Conservation (phyloP, 1,140 invertebrate species). For the Drosophila triauraria region DNA sequence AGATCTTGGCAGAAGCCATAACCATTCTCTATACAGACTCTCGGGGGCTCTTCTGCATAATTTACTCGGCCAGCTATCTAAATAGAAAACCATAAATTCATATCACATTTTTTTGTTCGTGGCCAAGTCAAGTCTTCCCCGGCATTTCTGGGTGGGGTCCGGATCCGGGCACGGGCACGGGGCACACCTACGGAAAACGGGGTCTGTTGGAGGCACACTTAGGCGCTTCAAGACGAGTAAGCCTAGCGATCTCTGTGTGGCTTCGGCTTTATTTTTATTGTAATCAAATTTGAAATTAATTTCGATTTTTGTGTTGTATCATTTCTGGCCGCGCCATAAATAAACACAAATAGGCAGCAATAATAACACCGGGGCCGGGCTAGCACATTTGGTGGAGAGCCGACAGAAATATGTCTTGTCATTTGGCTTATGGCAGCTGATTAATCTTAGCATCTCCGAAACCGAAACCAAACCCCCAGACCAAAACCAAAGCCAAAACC, state of each 20-base stretch:
- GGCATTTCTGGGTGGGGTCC: slow-evolving; percentile 63
- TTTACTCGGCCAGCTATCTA: slow-evolving; percentile 53
- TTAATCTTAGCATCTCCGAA: slow-evolving; percentile 80
- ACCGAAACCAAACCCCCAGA: slow-evolving; percentile 34
- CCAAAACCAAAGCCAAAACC: slow-evolving; percentile 10
- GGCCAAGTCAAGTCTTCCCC: slow-evolving; percentile 47
- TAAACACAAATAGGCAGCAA: slow-evolving; percentile 71
- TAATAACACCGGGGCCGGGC: slow-evolving; percentile 62
- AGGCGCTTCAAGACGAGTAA: slow-evolving; percentile 38
- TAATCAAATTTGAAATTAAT: slow-evolving; percentile 82
- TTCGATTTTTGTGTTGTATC: slow-evolving; percentile 59
- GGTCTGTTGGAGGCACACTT: slow-evolving; percentile 43
- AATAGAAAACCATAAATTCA: slow-evolving; percentile 79
- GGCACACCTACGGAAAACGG: slow-evolving; percentile 45
- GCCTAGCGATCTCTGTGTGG: slow-evolving; percentile 44
- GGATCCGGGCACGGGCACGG: slow-evolving; percentile 10
- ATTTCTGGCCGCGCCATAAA: slow-evolving; percentile 64
- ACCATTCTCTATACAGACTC: slow-evolving; percentile 29
- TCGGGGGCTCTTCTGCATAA: slow-evolving; percentile 61
- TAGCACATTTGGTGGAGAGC: slow-evolving; percentile 30
- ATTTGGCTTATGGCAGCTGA: slow-evolving; percentile 82
- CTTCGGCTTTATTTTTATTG: slow-evolving; percentile 70
- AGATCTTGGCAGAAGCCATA: slow-evolving; percentile 53
- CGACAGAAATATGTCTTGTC: slow-evolving; percentile 73
- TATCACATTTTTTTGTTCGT: slow-evolving; percentile 39